A percentile compares a stretch with the other conserved stretches of the same genome.
phyloP scores from a whole-genome alignment of 2,113 vertebrate genomes.

The Leptosomus discolor region DNA sequence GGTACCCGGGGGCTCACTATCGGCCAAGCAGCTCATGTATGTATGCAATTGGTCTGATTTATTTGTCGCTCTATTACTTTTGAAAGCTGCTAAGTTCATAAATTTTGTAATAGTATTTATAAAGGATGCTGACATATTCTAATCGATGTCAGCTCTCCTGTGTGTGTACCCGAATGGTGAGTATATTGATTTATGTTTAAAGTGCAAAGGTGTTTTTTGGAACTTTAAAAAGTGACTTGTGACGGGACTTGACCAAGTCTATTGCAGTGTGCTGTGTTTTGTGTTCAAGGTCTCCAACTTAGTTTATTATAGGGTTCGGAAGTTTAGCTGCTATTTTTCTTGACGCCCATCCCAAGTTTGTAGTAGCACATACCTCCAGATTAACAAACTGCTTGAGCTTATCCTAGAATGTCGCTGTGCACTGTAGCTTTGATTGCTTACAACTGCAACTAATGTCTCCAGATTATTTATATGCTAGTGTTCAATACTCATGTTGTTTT shows the following conservation, averaged over 20 bases:
- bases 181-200: background rate
- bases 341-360: background rate
- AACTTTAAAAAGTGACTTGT: background rate
- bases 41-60: constrained; percentile 35
- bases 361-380: background rate
- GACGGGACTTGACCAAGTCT: background rate
- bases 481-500: background rate
- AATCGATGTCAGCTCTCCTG: background rate
- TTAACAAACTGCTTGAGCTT: background rate
- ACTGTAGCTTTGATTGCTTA: background rate
- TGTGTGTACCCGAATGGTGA: background rate
- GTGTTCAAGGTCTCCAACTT: background rate
- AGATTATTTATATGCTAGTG: background rate
- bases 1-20: constrained; percentile 72
- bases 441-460: background rate
- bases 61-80: background rate
- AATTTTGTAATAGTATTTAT: background rate
- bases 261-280: background rate
- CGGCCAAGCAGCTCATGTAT: constrained; percentile 76
- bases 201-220: background rate
- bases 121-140: background rate
- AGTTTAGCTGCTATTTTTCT: background rate
- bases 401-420: background rate
- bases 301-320: background rate
- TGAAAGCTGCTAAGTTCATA: background rate